These are phyloP conservation scores for Eupithecia subumbrata DNA, from an alignment of 2,888 invertebrate species.

Conservation along the genomic window DNA sequence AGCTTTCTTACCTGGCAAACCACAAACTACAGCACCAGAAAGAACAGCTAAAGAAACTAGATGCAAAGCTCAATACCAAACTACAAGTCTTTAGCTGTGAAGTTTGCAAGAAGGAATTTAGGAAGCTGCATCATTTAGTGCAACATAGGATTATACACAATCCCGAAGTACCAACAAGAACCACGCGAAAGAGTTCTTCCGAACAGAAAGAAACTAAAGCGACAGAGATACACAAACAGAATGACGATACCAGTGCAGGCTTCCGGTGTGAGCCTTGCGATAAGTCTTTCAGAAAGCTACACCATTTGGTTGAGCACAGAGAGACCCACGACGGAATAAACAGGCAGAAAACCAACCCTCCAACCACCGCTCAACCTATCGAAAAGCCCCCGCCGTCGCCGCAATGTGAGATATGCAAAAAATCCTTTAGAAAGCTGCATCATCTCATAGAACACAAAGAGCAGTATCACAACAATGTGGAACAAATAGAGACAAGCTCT, in stretches of 20 bases:
- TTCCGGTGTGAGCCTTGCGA: constrained; percentile 81
- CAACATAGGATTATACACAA: constrained; percentile 78
- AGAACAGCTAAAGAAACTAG: constrained; percentile 59
- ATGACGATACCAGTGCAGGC: constrained; percentile 71
- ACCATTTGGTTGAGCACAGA: constrained; percentile 79
- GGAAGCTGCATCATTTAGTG: constrained; percentile 78
- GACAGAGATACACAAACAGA: constrained; percentile 57
- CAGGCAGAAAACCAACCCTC: constrained; percentile 60
- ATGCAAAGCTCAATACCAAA: constrained; percentile 45
- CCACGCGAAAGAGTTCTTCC: constrained; percentile 66
- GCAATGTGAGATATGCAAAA: constrained; percentile 75
- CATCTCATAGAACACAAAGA: constrained; percentile 79
- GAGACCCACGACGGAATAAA: constrained; percentile 78
- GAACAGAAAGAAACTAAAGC: constrained; percentile 65
- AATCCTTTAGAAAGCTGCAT: constrained; percentile 75
- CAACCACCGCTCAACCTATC: constrained; percentile 43
- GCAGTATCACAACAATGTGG: constrained; percentile 55
- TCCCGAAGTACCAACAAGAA: constrained; percentile 54
- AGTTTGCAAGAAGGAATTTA: constrained; percentile 77
- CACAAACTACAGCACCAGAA: constrained; percentile 75
- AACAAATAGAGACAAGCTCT: constrained; percentile 63
- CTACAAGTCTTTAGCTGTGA: constrained; percentile 69
- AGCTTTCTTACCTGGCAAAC: constrained; percentile 73
- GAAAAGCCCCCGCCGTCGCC: constrained; percentile 60
- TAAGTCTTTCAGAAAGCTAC: constrained; percentile 79